Evolutionary conservation across 2,113 vertebrate species (phyloP).

Genomic region (Arvicanthis niloticus): DNA sequence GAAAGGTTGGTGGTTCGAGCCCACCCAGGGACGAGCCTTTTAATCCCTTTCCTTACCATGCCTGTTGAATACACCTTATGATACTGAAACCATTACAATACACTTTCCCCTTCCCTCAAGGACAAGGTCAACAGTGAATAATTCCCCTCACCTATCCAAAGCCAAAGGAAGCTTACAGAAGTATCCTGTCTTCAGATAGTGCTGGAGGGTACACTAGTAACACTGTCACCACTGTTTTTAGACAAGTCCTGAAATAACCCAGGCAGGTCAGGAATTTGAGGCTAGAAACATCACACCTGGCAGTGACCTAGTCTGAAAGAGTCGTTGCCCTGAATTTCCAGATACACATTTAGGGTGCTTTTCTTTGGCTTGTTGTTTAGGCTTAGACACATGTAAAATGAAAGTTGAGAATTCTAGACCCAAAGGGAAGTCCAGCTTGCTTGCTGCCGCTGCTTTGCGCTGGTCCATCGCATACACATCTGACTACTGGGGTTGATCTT

Average conservation of each 20-base stretch:
- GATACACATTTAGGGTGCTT: not conserved
- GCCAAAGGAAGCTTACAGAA: too few species aligned
- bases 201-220: not conserved
- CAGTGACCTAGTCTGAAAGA: not conserved
- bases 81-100: not conserved
- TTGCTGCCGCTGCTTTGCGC: not conserved
- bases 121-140: too few species aligned
- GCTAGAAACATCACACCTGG: not conserved
- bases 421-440: not conserved
- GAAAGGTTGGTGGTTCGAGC: slow-evolving; percentile 15
- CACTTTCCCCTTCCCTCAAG: too few species aligned
- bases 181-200: not conserved
- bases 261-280: not conserved
- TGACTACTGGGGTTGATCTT: not conserved
- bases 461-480: not conserved
- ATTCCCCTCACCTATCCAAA: too few species aligned
- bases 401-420: not conserved
- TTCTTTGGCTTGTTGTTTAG: not conserved
- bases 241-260: not conserved
- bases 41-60: not conserved
- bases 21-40: not conserved
- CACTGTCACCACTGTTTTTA: not conserved
- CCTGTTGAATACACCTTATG: too few species aligned
- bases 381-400: not conserved
- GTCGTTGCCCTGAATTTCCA: not conserved